A percentile compares a stretch with the other conserved stretches of the same genome.
These are phyloP conservation scores for Cnemophilus loriae DNA, from an alignment of 2,113 vertebrate genomes.

Conservation along the genomic window DNA sequence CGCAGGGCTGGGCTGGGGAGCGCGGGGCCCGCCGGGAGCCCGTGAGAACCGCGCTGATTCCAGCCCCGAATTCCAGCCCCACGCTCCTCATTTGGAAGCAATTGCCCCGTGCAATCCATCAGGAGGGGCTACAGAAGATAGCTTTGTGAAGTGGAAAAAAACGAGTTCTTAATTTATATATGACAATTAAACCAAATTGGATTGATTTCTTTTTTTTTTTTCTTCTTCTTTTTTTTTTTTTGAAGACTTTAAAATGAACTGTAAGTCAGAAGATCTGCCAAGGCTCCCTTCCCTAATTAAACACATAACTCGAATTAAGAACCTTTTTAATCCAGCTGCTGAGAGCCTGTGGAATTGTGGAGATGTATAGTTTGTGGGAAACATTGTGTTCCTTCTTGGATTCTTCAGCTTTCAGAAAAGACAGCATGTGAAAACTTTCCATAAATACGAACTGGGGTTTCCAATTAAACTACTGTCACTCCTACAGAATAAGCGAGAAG, in stretches of 20 bases:
- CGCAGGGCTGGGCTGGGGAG: neutral
- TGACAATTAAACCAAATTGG: slow-evolving; percentile 36
- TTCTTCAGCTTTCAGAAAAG: slow-evolving; percentile 44
- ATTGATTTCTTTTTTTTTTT: neutral
- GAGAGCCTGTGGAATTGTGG: slow-evolving; percentile 6
- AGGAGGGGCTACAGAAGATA: neutral
- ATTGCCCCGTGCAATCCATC: slow-evolving; percentile 7
- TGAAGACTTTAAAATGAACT: slow-evolving; percentile 44
- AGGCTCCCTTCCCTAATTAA: slow-evolving; percentile 53
- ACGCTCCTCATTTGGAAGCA: neutral
- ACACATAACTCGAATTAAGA: slow-evolving; percentile 28
- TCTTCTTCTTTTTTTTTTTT: neutral
- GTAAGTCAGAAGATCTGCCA: slow-evolving; percentile 53
- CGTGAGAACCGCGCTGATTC: neutral
- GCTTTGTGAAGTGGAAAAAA: slow-evolving; percentile 49
- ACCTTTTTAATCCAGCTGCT: slow-evolving; percentile 47
- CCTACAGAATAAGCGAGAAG: neutral
- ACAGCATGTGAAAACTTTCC: slow-evolving; percentile 52
- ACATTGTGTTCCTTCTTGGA: slow-evolving; percentile 55
- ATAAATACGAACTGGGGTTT: slow-evolving; percentile 42
- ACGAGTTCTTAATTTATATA: slow-evolving; percentile 19
- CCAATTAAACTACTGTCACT: slow-evolving; percentile 54
- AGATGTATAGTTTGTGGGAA: slow-evolving; percentile 53
- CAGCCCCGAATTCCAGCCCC: neutral
- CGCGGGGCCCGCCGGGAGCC: neutral